Evolutionary conservation across 35 echinoderm and acorn worm genomes (phyloP).

Genomic region (Holothuria glaberrima): DNA sequence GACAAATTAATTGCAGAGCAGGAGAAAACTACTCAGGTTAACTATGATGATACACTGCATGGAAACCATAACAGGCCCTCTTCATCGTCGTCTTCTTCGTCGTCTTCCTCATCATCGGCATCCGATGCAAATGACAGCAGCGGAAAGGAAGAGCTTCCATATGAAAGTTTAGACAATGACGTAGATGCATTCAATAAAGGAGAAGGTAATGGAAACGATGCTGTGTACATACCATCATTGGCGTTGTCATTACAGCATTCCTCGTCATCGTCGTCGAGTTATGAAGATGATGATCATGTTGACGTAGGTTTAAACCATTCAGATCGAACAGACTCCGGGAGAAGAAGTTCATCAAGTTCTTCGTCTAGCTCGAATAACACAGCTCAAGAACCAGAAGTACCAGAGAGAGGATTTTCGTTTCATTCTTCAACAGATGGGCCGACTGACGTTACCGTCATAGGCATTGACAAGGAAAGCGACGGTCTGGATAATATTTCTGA

Average conservation of each 20-base stretch:
- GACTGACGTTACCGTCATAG: no score
- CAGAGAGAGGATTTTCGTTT: not conserved
- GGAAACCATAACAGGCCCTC: not conserved
- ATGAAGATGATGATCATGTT: not conserved
- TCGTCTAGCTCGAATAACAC: conserved; percentile 46
- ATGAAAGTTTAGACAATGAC: conserved; percentile 25
- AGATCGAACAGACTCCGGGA: not conserved
- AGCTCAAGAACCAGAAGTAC: conserved; percentile 30
- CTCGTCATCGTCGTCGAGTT: not conserved
- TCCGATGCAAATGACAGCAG: not conserved
- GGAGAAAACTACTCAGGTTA: not conserved
- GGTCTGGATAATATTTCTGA: no score
- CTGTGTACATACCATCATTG: not conserved
- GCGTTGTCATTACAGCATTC: not conserved
- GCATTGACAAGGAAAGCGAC: no score
- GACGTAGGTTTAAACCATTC: not conserved
- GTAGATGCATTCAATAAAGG: not conserved
- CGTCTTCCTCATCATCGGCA: not conserved
- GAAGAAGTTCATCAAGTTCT: conserved; percentile 28
- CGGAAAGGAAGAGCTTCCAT: not conserved
- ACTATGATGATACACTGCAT: no score
- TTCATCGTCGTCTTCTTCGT: conserved; percentile 5
- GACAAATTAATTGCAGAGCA: not conserved
- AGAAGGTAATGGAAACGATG: not conserved
- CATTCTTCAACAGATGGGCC: no score